Base-by-base conservation (phyloP, 2,888 invertebrate species). In the Scaptomyza tumidula region DNA sequence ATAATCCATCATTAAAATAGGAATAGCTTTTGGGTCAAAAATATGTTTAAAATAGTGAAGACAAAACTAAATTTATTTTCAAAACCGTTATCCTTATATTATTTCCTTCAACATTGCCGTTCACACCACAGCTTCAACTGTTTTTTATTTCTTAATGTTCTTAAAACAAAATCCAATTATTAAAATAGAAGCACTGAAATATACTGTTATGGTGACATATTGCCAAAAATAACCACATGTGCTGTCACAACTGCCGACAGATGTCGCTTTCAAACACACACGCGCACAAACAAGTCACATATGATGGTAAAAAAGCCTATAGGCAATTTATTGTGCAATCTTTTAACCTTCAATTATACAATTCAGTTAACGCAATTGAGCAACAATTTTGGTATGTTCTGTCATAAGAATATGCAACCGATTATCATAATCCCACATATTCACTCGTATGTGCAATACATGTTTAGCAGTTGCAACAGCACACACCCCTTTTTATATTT, bases 381-480 rank as follows among this genome's bases (percentile, higher is more conserved):
- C 11, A 16, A 27, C 27, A 27, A 11, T 35, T 19, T 3, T 5
- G 0, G 33, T 10, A 14, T n/a, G 33, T 10, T 29, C 7, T 24
- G 3, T 35, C 31, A 13, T 49, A 31, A 49, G 35, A 49, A 48
- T 48, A 33, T 16, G 33, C 49, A 13, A 19, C n/a, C n/a, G 31
- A 52, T 58, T 57, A 41, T 24, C 41, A 19, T 6, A 7, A 39
- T 39, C 7, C 16, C 16, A 11, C 1, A 19, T 19, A n/a, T 58
- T 58, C 37, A 55, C 29, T 60, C 46, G 19, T 27, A 57, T 41
- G 31, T 48, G 52, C 43, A 43, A 39, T 16, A 13, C 3, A 2
- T 11, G 24, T 24, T 35, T 11, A 24, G 37, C 50, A 11, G 11
- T 7, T 52, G 52, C 24, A 44, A 44, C 24, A 11, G 24, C n/a